Evolutionary conservation across 2,797 vertebrate genomes (phyloP).

Genomic region (Simalia tracyae): DNA sequence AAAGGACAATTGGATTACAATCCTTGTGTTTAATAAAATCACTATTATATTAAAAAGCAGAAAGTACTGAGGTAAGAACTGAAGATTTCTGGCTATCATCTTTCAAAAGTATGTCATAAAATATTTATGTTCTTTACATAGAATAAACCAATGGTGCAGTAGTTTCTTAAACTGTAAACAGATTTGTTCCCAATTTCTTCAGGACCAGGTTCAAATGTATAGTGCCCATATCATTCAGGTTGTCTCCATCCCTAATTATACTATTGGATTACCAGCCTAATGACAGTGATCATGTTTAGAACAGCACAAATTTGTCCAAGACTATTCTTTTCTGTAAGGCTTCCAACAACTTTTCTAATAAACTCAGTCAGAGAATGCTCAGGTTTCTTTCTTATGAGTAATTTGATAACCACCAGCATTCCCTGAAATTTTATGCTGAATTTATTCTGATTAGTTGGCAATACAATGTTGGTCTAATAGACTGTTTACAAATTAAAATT

Average conservation of each 20-base stretch:
- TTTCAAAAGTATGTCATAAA: slow-evolving; percentile 33
- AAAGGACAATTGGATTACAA: slow-evolving; percentile 53
- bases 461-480: background rate
- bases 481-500: no score
- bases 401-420: no score
- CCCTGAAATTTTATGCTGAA: background rate
- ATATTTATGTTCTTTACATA: slow-evolving; percentile 34
- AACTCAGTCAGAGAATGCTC: background rate
- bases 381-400: background rate
- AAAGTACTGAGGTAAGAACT: slow-evolving; percentile 22
- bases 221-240: background rate
- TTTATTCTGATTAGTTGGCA: background rate
- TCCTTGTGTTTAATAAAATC: slow-evolving; percentile 19
- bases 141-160: background rate
- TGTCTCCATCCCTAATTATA: background rate
- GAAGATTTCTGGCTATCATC: slow-evolving; percentile 1
- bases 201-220: background rate
- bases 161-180: background rate
- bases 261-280: background rate
- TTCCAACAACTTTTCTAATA: no score
- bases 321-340: background rate
- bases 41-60: background rate
- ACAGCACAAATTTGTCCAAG: background rate
- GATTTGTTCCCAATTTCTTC: background rate
- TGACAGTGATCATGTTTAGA: background rate